A percentile compares a stretch with the other conserved stretches of the same genome.
Conservation (phyloP, 2,113 vertebrate species). For the Opisthocomus hoazin region DNA sequence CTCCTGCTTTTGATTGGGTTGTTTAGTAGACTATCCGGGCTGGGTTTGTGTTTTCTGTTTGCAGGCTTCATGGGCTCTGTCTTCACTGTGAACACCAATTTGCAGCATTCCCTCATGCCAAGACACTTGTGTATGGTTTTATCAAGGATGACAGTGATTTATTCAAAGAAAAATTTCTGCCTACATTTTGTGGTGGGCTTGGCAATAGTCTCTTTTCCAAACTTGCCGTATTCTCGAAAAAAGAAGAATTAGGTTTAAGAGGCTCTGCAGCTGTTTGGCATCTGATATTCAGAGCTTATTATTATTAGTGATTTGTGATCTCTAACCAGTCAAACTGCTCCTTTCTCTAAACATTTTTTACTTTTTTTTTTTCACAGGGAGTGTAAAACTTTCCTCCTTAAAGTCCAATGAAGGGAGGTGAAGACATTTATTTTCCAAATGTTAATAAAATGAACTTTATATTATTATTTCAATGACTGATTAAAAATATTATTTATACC, state of each 20-base stretch:
- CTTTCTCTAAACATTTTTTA: conserved; percentile 50
- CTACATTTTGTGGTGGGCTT: conserved; percentile 17
- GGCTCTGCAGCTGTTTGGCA: conserved; percentile 65
- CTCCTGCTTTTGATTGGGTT: background rate
- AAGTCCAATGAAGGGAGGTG: conserved; percentile 20
- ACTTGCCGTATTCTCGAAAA: conserved; percentile 13
- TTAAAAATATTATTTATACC: conserved; percentile 57
- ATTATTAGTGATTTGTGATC: conserved; percentile 53
- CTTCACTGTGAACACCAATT: background rate
- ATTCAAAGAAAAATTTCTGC: conserved; percentile 27
- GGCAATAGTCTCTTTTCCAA: conserved; percentile 17
- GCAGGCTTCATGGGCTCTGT: background rate
- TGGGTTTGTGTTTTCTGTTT: background rate
- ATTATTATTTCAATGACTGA: conserved; percentile 59
- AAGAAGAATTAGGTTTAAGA: conserved; percentile 46
- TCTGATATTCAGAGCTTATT: conserved; percentile 45
- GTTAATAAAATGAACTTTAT: conserved; percentile 59
- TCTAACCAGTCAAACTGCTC: conserved; percentile 32
- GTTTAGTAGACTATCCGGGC: background rate
- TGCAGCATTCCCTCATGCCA: background rate
- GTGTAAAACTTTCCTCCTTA: conserved; percentile 49
- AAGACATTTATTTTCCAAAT: conserved; percentile 55
- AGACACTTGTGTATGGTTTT: background rate
- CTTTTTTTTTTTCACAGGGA: conserved; percentile 38
- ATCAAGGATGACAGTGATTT: conserved; percentile 21